Conservation (phyloP, 1,140 invertebrate genomes). For the Periplaneta americana region DNA sequence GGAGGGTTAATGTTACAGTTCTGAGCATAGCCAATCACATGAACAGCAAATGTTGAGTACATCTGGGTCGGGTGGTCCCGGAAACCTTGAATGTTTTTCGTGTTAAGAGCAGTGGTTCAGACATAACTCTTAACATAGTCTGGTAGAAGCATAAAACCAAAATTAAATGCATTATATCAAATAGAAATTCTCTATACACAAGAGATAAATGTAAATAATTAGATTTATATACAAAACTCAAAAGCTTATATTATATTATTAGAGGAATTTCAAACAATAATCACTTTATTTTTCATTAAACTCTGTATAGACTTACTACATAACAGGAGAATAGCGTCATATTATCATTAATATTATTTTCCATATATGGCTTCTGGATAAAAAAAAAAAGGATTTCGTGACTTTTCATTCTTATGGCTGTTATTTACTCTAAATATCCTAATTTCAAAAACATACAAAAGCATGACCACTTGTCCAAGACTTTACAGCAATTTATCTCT, state of each 20-base stretch:
- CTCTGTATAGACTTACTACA: background rate
- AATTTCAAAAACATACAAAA: background rate
- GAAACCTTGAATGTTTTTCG: background rate
- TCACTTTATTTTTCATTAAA: background rate
- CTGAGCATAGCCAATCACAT: background rate
- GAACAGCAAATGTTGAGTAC: background rate
- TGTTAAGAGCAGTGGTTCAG: background rate
- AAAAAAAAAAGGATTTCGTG: background rate
- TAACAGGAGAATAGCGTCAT: background rate
- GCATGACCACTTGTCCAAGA: too few species aligned
- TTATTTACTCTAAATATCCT: background rate
- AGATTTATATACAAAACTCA: background rate
- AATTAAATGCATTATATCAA: background rate
- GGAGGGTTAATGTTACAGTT: background rate
- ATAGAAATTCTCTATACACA: background rate
- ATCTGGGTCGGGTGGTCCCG: background rate
- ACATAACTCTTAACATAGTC: background rate
- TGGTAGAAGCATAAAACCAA: background rate
- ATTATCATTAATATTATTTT: too few species aligned
- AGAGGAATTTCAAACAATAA: background rate
- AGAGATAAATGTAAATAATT: background rate
- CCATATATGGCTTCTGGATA: background rate
- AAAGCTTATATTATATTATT: background rate
- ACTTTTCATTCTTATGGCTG: background rate
- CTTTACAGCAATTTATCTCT: background rate